Percentiles rank a stretch among this genome's conserved stretches.
Evolutionary conservation across 2,113 vertebrate species (phyloP).

Genomic region (Sisor rabdophorus): DNA sequence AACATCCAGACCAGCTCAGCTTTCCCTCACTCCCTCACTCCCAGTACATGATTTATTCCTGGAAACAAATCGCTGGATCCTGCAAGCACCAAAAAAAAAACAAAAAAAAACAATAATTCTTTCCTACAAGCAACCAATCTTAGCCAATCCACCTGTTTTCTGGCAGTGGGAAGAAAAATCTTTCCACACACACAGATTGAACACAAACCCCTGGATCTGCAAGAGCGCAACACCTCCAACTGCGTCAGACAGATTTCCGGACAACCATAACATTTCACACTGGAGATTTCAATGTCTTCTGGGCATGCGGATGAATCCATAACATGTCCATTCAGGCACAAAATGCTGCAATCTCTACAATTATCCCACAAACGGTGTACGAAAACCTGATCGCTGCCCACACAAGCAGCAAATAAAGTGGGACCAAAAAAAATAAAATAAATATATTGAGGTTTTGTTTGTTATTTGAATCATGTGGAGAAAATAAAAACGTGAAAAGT

Average conservation of each 20-base stretch:
- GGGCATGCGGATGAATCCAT: not conserved
- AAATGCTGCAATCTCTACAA: not conserved
- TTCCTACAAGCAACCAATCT: not conserved
- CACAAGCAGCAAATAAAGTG: slow-evolving; percentile 4
- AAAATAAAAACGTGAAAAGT: too few relatives aligned
- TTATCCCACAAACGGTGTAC: not conserved
- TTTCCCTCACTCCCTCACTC: too few relatives aligned
- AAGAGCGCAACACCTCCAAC: not conserved
- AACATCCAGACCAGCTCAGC: too few relatives aligned
- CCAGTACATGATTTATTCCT: not conserved
- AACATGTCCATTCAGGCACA: not conserved
- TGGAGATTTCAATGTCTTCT: not conserved
- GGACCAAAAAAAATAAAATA: not conserved
- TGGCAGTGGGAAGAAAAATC: not conserved
- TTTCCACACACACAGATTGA: not conserved
- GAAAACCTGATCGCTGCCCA: not conserved
- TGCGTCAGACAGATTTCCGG: not conserved
- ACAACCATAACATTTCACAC: not conserved
- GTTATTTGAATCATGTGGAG: slow-evolving; percentile 12
- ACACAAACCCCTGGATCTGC: not conserved
- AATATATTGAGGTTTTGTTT: slow-evolving; percentile 8
- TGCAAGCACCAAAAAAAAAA: not conserved
- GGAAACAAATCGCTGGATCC: not conserved
- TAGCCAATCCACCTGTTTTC: not conserved
- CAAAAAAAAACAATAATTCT: not conserved